Evolutionary conservation across 2,888 invertebrate species (phyloP).

Genomic region (Anagyrus pseudococci): DNA sequence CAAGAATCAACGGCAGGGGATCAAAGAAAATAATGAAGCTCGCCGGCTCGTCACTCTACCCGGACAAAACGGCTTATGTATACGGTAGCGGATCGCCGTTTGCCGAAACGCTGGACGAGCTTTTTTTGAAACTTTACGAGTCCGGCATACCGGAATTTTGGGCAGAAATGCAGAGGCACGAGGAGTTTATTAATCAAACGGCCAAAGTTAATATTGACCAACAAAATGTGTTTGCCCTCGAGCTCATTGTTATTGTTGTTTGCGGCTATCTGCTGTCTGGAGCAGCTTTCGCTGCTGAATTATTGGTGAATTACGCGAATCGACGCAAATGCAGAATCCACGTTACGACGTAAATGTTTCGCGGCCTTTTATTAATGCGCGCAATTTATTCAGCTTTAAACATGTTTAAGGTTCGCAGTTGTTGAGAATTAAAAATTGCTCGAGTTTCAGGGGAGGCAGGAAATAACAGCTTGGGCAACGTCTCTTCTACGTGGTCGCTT

Average conservation of each 20-base stretch:
- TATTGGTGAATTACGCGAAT: not conserved
- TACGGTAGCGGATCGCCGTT: constrained; percentile 14
- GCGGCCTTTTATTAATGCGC: too few relatives aligned
- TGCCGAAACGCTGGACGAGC: constrained; percentile 1
- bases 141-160: not conserved
- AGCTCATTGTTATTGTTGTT: not conserved
- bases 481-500: too few relatives aligned
- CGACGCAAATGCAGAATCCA: too few relatives aligned
- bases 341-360: too few relatives aligned
- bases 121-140: not conserved
- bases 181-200: not conserved
- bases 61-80: constrained; percentile 8
- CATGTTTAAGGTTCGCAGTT: too few relatives aligned
- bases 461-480: too few relatives aligned
- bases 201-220: not conserved
- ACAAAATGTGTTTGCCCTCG: not conserved
- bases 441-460: too few relatives aligned
- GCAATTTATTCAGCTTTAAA: too few relatives aligned
- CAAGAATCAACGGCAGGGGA: too few relatives aligned
- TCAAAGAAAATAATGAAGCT: constrained; percentile 1
- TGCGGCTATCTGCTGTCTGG: not conserved
- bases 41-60: constrained; percentile 1
- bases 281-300: not conserved
- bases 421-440: too few relatives aligned
- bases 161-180: not conserved